These are phyloP conservation scores for Mixornis gularis DNA, from an alignment of 2,113 vertebrate genomes.

Conservation along the genomic window DNA sequence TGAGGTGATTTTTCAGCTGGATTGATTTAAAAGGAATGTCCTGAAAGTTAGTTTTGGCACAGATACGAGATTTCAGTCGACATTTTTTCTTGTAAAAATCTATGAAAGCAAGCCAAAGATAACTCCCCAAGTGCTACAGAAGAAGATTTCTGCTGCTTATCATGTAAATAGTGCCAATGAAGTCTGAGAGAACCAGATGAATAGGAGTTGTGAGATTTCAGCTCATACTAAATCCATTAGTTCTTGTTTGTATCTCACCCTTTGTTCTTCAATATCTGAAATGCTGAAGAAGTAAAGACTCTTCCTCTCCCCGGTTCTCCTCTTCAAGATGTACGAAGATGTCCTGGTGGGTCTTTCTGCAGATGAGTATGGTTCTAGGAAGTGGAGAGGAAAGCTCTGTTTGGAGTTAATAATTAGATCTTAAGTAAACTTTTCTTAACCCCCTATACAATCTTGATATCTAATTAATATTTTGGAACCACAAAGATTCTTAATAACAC, in stretches of 20 bases:
- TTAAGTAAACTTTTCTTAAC: background rate
- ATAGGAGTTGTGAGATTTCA: background rate
- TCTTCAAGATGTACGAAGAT: background rate
- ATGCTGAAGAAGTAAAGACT: background rate
- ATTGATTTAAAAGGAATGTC: background rate
- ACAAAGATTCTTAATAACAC: background rate
- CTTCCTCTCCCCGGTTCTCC: background rate
- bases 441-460: background rate
- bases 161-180: background rate
- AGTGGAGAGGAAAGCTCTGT: background rate
- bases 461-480: background rate
- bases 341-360: background rate
- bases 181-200: background rate
- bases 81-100: background rate
- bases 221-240: background rate
- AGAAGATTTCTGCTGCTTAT: background rate
- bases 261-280: background rate
- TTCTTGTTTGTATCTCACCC: background rate
- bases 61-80: background rate
- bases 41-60: constrained; percentile 18
- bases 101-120: constrained; percentile 8
- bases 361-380: background rate
- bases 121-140: background rate
- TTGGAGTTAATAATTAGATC: background rate
- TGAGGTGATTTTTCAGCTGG: background rate